Evolutionary conservation across 2,797 vertebrate species (phyloP).

Genomic region (Cynodonichthys magdalenae): DNA sequence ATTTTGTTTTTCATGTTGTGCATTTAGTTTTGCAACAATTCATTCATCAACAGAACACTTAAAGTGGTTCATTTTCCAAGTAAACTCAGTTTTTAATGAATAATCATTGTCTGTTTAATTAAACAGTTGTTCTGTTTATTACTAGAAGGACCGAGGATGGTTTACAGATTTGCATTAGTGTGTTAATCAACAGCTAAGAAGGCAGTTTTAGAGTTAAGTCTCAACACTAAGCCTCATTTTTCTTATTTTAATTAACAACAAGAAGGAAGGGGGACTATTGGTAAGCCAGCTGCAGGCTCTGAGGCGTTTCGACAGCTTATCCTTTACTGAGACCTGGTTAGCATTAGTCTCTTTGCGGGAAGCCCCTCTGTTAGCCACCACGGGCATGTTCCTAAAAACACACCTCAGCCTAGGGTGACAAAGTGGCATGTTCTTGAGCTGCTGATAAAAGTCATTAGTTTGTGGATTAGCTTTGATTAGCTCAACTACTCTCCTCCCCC

Average conservation of each 20-base stretch:
- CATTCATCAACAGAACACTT: neutral
- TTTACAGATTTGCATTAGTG: constrained; percentile 28
- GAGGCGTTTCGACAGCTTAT: constrained; percentile 63
- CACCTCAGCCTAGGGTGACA: constrained; percentile 65
- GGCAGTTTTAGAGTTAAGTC: constrained; percentile 63
- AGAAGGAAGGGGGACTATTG: constrained; percentile 64
- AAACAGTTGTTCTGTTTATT: constrained; percentile 21
- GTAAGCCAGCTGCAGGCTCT: constrained; percentile 60
- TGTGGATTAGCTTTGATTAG: constrained; percentile 71
- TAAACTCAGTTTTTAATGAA: constrained; percentile 8
- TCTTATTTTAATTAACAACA: constrained; percentile 72
- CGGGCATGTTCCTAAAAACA: constrained; percentile 51
- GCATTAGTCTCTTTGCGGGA: constrained; percentile 69
- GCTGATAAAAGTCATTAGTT: constrained; percentile 70
- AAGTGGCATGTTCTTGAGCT: constrained; percentile 38
- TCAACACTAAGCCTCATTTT: constrained; percentile 65
- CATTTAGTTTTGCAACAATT: neutral
- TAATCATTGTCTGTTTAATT: constrained; percentile 14
- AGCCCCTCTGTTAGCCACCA: constrained; percentile 43
- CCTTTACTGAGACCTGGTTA: constrained; percentile 54
- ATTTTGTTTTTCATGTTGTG: neutral
- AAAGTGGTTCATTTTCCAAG: neutral
- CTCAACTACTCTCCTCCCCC: constrained; percentile 53
- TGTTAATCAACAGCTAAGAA: constrained; percentile 68
- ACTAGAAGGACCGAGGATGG: constrained; percentile 13